Base-by-base conservation (phyloP, 2,888 invertebrate species). In the Drosophila nr. fundita region DNA sequence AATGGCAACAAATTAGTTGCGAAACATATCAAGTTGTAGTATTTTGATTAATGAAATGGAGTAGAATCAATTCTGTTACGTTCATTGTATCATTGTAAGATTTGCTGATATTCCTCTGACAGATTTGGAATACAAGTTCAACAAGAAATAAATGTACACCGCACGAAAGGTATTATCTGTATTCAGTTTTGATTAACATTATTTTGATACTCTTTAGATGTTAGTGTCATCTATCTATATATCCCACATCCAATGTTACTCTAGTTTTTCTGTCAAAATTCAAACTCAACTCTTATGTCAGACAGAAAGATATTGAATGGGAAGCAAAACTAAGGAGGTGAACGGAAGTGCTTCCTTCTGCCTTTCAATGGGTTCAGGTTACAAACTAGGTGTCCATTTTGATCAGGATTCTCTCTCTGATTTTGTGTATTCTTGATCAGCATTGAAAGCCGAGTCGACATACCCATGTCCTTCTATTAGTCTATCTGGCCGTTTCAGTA, bases 401-500 rank as follows among this genome's bases (percentile, higher is more conserved):
- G 18, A 36, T 18, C 1, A 13, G n/a, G n/a, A n/a, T n/a, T n/a
- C n/a, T n/a, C n/a, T n/a, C n/a, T 2, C 11, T n/a, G 40, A 4
- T 40, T 21, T 0, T 1, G n/a, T 0, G 1, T 21, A 5, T 40
- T 40, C 5, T 10, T 40, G 4, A n/a, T 40, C n/a, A 10, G 40
- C 40, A 10, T n/a, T n/a, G 10, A 4, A n/a, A 2, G n/a, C 2
- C 4, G n/a, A 40, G n/a, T 40, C n/a, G 21, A 4, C 6, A 21
- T 13, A 21, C 0, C 1, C 3, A 21, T 6, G 21, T 13, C 3
- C 0, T 1, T 21, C 21, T 45, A 1, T 21, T 21, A 1, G 21
- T 13, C 13, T 42, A 1, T 42, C 6, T 42, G 0, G 21, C 6
- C 7, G 0, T 21, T 42, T 42, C 2, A 13, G 4, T 1, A 7